A percentile compares a stretch with the other conserved stretches of the same genome.
Evolutionary conservation across 2,797 vertebrate genomes (phyloP).

Genomic region (Pseudochromis fuscus): DNA sequence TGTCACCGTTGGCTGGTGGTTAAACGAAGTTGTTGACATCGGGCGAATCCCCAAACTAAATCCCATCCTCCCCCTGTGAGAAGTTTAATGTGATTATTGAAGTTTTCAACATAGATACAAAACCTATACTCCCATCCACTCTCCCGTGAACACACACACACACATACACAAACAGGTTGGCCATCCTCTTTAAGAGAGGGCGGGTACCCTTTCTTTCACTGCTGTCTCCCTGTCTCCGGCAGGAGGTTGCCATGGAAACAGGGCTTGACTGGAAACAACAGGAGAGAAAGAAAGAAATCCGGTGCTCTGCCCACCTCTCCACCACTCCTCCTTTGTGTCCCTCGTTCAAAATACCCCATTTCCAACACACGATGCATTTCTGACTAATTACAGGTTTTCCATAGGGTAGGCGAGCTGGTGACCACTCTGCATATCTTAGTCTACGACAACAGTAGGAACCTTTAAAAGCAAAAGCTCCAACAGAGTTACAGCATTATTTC

Average conservation of each 20-base stretch:
- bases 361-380: conserved; percentile 72
- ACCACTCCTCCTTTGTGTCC: conserved; percentile 83
- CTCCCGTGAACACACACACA: conserved; percentile 28
- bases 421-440: conserved; percentile 74
- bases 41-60: not conserved
- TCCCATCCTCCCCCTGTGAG: not conserved
- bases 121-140: conserved; percentile 12
- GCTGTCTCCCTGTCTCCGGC: conserved; percentile 85
- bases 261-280: conserved; percentile 90
- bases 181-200: conserved; percentile 86
- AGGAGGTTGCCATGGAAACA: conserved; percentile 90
- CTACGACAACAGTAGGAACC: conserved; percentile 63
- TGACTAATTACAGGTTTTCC: conserved; percentile 81
- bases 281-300: conserved; percentile 85
- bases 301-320: conserved; percentile 84
- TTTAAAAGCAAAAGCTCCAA: conserved; percentile 72
- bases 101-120: conserved; percentile 57
- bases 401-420: conserved; percentile 67
- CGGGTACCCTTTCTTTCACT: conserved; percentile 85
- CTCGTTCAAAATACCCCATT: conserved; percentile 74
- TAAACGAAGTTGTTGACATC: conserved; percentile 35
- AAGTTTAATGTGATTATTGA: conserved; percentile 37
- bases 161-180: conserved; percentile 80
- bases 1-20: not conserved
- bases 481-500: conserved; percentile 69